Evolutionary conservation across 2,113 vertebrate genomes (phyloP).

Genomic region (Xyliphius kryptos): DNA sequence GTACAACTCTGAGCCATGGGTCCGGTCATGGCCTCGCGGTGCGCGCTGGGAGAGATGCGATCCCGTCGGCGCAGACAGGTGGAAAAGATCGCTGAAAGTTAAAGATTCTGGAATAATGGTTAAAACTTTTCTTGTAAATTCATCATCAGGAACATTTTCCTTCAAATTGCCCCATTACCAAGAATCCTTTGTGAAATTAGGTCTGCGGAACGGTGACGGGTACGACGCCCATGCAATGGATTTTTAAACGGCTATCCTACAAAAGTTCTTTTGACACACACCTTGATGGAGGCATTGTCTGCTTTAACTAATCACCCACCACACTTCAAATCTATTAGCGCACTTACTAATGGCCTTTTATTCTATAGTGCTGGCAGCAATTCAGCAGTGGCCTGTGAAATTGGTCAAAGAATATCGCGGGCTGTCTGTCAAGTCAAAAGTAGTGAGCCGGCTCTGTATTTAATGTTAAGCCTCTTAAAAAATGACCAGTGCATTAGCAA

Average conservation of each 20-base stretch:
- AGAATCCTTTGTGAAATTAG: conserved; percentile 7
- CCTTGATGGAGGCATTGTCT: conserved; percentile 28
- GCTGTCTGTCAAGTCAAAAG: conserved; percentile 25
- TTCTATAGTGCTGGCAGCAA: conserved; percentile 7
- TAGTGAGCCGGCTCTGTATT: background rate
- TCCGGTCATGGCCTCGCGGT: background rate
- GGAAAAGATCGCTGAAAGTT: background rate
- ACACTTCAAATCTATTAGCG: conserved; percentile 26
- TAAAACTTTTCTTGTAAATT: background rate
- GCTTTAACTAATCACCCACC: conserved; percentile 28
- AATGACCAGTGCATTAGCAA: conserved; percentile 9
- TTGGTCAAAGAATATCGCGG: conserved; percentile 16
- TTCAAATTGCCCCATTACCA: conserved; percentile 12
- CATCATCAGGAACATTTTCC: background rate
- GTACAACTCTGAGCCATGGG: background rate
- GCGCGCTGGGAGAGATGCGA: background rate
- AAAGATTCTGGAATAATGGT: background rate
- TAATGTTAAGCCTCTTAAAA: background rate
- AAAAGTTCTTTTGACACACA: conserved; percentile 20
- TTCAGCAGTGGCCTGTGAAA: conserved; percentile 24
- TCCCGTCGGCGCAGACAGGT: background rate
- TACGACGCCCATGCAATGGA: background rate
- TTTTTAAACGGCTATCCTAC: conserved; percentile 20
- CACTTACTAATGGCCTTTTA: conserved; percentile 17
- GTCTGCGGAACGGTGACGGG: conserved; percentile 2